Conservation (phyloP, 1,140 invertebrate species). For the Drosophila mojavensis region DNA sequence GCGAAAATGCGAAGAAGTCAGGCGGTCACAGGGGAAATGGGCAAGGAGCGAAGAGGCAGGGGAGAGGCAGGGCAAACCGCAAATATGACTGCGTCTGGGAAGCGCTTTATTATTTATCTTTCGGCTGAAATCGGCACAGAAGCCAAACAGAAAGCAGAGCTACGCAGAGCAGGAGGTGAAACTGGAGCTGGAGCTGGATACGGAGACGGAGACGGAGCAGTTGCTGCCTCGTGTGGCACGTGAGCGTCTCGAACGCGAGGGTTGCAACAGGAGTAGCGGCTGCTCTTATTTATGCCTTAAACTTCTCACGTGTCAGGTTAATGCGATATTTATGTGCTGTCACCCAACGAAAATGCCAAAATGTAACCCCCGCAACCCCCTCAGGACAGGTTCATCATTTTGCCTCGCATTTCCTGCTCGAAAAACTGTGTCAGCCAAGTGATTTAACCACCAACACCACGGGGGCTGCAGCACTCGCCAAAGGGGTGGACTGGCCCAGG, state of each 20-base stretch:
- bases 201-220: conserved; percentile 16
- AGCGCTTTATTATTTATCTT: conserved; percentile 81
- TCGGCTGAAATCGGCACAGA: conserved; percentile 78
- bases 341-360: conserved; percentile 2
- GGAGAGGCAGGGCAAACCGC: conserved; percentile 48
- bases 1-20: conserved; percentile 81
- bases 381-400: conserved; percentile 63
- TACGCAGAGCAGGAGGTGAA: conserved; percentile 26
- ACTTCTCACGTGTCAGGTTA: conserved; percentile 74
- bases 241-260: conserved; percentile 65
- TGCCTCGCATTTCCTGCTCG: conserved; percentile 5
- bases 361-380: conserved; percentile 1
- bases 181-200: neutral
- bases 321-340: conserved; percentile 70
- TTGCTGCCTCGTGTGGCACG: conserved; percentile 52
- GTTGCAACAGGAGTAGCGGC: conserved; percentile 56
- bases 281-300: conserved; percentile 57
- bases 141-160: conserved; percentile 57
- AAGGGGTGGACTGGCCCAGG: conserved; percentile 46
- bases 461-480: conserved; percentile 32
- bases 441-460: conserved; percentile 44
- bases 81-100: conserved; percentile 76
- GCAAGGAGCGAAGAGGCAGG: neutral
- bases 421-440: conserved; percentile 56
- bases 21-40: conserved; percentile 18